Conservation (phyloP, 1,140 invertebrate species). For the Eumaeus atala region DNA sequence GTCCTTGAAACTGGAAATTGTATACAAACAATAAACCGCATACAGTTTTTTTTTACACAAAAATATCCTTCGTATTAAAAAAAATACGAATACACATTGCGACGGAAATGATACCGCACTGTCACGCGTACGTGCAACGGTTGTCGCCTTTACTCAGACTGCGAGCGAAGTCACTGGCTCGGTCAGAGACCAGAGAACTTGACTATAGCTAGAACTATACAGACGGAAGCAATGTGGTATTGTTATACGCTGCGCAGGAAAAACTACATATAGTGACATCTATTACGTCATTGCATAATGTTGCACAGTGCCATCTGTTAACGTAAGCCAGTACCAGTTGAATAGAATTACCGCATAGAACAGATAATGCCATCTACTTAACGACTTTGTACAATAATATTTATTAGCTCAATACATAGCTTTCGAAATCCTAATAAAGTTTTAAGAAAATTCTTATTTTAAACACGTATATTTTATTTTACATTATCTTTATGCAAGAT, state of each 20-base stretch:
- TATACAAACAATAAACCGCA: conserved; percentile 22
- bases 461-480: too few relatives aligned
- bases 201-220: conserved; percentile 31
- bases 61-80: conserved; percentile 27
- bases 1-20: conserved; percentile 12
- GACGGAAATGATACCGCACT: conserved; percentile 20
- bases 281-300: background rate
- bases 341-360: background rate
- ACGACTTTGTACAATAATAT: background rate
- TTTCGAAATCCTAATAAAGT: too few relatives aligned
- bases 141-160: conserved; percentile 26
- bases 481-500: too few relatives aligned
- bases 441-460: too few relatives aligned
- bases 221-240: conserved; percentile 31
- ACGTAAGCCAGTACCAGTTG: background rate
- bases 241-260: conserved; percentile 24
- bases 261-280: conserved; percentile 21
- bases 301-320: conserved; percentile 14
- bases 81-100: conserved; percentile 27
- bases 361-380: background rate
- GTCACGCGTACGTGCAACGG: conserved; percentile 22
- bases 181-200: conserved; percentile 26
- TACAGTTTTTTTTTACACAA: conserved; percentile 26
- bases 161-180: conserved; percentile 16
- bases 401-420: too few relatives aligned